A percentile compares a stretch with the other conserved stretches of the same genome.
These are phyloP conservation scores for Caranx ignobilis DNA, from an alignment of 2,113 vertebrate species.

Conservation along the genomic window DNA sequence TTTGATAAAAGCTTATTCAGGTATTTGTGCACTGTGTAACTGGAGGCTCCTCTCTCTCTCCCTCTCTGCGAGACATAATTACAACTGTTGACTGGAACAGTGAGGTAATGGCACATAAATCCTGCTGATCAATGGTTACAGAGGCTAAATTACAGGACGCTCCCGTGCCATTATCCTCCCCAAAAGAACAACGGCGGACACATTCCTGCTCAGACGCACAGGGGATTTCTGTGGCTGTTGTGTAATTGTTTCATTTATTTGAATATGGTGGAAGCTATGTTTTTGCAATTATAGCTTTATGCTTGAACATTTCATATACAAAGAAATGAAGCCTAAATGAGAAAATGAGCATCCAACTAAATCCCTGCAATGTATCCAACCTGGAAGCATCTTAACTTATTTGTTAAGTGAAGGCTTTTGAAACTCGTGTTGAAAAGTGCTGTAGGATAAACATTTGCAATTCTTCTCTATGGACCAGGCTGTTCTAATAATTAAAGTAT, in stretches of 20 bases:
- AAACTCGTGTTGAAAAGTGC: constrained; percentile 33
- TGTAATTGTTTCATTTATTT: constrained; percentile 47
- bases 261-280: constrained; percentile 6
- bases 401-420: constrained; percentile 16
- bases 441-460: constrained; percentile 39
- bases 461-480: constrained; percentile 11
- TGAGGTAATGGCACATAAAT: constrained; percentile 88
- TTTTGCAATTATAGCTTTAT: background rate
- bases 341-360: constrained; percentile 10
- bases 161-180: constrained; percentile 74
- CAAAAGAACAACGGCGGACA: constrained; percentile 65
- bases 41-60: constrained; percentile 35
- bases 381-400: constrained; percentile 8
- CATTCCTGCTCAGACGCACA: constrained; percentile 64
- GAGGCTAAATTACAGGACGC: constrained; percentile 83
- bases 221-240: constrained; percentile 58
- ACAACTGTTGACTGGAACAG: constrained; percentile 82
- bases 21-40: constrained; percentile 64
- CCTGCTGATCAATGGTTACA: constrained; percentile 82
- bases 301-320: background rate
- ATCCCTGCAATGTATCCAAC: constrained; percentile 1
- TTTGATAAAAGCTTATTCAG: constrained; percentile 81
- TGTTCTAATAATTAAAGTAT: constrained; percentile 36
- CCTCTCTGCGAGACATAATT: constrained; percentile 75
- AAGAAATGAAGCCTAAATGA: background rate